These are phyloP conservation scores for Caranx melampygus DNA, from an alignment of 2,113 vertebrate species.

Conservation along the genomic window DNA sequence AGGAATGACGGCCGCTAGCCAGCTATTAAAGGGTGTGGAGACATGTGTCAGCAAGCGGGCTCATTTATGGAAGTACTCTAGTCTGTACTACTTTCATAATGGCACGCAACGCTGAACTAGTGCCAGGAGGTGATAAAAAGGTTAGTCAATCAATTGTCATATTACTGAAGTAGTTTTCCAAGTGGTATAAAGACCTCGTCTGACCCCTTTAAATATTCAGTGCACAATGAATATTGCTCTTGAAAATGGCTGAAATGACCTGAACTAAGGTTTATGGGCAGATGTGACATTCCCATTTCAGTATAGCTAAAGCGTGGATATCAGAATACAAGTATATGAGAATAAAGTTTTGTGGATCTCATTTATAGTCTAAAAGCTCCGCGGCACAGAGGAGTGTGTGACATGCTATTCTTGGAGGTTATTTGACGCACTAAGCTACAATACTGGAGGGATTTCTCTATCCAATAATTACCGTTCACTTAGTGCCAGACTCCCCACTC, in stretches of 20 bases:
- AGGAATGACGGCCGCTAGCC: not conserved
- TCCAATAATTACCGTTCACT: slow-evolving; percentile 69
- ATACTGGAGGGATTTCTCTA: slow-evolving; percentile 69
- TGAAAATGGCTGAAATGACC: not conserved
- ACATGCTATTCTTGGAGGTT: slow-evolving; percentile 65
- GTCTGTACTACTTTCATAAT: not conserved
- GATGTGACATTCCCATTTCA: slow-evolving; percentile 1
- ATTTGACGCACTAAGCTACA: slow-evolving; percentile 68
- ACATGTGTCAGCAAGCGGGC: slow-evolving; percentile 39
- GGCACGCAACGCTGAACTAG: not conserved
- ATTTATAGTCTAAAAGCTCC: slow-evolving; percentile 20
- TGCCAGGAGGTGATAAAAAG: slow-evolving; percentile 33
- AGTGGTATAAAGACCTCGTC: not conserved
- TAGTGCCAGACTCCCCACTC: slow-evolving; percentile 71
- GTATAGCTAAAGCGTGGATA: not conserved
- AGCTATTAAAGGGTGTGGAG: slow-evolving; percentile 47
- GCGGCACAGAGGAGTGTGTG: slow-evolving; percentile 19
- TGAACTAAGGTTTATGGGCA: not conserved
- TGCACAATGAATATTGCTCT: not conserved
- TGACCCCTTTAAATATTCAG: not conserved
- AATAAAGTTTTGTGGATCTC: slow-evolving; percentile 17
- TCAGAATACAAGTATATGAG: not conserved
- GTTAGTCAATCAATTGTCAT: slow-evolving; percentile 7
- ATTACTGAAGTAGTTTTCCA: not conserved
- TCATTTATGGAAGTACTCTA: slow-evolving; percentile 39